These are phyloP conservation scores for Laupala kohalensis DNA, from an alignment of 1,140 invertebrate species.

Conservation along the genomic window DNA sequence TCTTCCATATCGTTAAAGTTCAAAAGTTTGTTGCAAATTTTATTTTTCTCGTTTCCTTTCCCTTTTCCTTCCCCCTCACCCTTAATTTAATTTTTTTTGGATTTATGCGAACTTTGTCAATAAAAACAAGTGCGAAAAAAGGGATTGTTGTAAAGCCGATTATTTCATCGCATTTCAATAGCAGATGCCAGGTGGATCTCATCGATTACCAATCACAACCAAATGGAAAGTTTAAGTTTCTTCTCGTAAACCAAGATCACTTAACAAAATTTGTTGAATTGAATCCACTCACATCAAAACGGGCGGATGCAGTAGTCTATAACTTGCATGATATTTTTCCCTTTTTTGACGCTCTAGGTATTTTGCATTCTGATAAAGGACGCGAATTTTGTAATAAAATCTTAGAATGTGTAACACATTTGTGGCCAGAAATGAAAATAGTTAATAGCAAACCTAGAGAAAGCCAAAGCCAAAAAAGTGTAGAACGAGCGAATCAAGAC, in stretches of 20 bases:
- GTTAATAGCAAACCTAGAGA: slow-evolving; percentile 7
- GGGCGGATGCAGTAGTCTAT: slow-evolving; percentile 25
- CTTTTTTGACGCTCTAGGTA: slow-evolving; percentile 25
- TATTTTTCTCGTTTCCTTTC: no score
- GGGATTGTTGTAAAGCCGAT: slow-evolving; percentile 18
- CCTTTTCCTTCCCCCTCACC: no score
- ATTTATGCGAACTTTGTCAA: background rate
- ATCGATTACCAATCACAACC: slow-evolving; percentile 22
- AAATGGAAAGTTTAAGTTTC: slow-evolving; percentile 24
- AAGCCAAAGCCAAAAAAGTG: slow-evolving; percentile 20
- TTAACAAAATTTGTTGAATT: slow-evolving; percentile 30
- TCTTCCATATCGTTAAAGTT: no score
- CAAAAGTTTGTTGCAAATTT: no score
- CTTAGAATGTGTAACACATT: slow-evolving; percentile 1
- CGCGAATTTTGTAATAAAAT: slow-evolving; percentile 23
- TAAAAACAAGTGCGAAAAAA: background rate
- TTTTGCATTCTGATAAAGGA: slow-evolving; percentile 29
- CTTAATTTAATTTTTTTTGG: background rate
- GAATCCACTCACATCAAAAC: slow-evolving; percentile 26
- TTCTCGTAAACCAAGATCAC: slow-evolving; percentile 31
- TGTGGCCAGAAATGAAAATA: background rate
- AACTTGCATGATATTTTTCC: slow-evolving; percentile 29
- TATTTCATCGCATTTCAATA: slow-evolving; percentile 17
- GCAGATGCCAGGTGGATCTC: slow-evolving; percentile 24
- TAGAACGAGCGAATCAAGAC: slow-evolving; percentile 26